Evolutionary conservation across 2,888 invertebrate genomes (phyloP).

Genomic region (Diaprepes abbreviatus): DNA sequence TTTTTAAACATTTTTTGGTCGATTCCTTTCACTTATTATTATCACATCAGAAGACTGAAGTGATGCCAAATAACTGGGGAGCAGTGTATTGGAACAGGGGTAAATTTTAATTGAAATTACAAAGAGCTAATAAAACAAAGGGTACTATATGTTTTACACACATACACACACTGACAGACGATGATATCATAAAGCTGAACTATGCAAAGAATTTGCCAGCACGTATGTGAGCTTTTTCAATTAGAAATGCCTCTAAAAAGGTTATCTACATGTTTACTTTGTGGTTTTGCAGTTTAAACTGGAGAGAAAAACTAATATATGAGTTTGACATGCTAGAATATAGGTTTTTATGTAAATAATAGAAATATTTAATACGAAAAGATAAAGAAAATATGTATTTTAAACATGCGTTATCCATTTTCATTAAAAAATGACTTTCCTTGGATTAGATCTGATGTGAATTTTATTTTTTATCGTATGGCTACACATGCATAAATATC

Average conservation of each 20-base stretch:
- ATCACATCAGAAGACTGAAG: too few relatives aligned
- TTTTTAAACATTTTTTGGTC: too few relatives aligned
- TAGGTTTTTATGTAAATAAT: constrained; percentile 4
- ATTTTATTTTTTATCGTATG: too few relatives aligned
- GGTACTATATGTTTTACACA: constrained; percentile 21
- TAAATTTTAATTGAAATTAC: constrained; percentile 16
- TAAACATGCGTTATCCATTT: too few relatives aligned
- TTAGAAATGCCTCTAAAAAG: constrained; percentile 27
- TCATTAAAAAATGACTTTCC: too few relatives aligned
- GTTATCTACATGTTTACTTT: constrained; percentile 19
- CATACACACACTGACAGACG: constrained; percentile 18
- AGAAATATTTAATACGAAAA: constrained; percentile 3
- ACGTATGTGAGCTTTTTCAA: constrained; percentile 24
- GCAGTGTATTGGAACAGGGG: too few relatives aligned
- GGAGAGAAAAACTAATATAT: constrained; percentile 23
- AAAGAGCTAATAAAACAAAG: constrained; percentile 18
- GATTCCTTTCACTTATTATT: too few relatives aligned
- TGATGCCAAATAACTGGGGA: too few relatives aligned
- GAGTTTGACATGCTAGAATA: constrained; percentile 19
- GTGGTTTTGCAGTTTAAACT: constrained; percentile 4
- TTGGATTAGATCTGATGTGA: too few relatives aligned
- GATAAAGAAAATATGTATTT: neutral
- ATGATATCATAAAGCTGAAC: constrained; percentile 23
- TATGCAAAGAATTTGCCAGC: constrained; percentile 24
- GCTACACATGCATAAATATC: too few relatives aligned